Evolutionary conservation across 2,888 invertebrate genomes (phyloP), one percentile per base, ranked within the genome.

Genomic region (Spicauda simplicius): DNA sequence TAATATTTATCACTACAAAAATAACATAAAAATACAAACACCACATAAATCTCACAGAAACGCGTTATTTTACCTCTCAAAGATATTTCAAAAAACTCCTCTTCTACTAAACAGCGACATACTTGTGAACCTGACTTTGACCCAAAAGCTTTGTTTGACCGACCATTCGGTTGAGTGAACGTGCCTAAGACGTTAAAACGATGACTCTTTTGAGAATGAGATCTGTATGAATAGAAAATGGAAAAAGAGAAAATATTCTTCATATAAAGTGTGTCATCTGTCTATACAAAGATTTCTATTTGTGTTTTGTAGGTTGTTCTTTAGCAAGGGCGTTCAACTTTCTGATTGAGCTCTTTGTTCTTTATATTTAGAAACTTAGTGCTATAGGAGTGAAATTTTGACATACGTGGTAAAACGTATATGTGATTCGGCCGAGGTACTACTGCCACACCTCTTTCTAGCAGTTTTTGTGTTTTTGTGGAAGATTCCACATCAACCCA

Each of bases 101-200:
- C 41, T 41, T 55, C 16, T 33, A 59, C 59, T 50, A 30, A 48
- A 8, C 16, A 48, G 48, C 10, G 59, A 50, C 50, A 25, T 50
- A 50, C 59, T 59, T 59, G 12, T 11, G 1, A 20, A 20, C 50
- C n/a, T 16, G 59, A 59, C 59, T 50, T 50, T 59, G 59, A 59
- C 59, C 59, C 25, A 50, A 59, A 59, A 50, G 48, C 50, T 11
- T 16, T 30, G 16, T 41, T 59, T 33, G 11, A 30, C 19, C 14
- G 48, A 16, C 50, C 50, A 59, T 59, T 30, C 45, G 58, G 14
- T 41, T 58, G 18, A 45, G 45, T 48, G 54, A 50, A 59, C 59
- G 59, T 59, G 59, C 50, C 59, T 50, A 59, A 59, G 59, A 25
- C 7, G 50, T 48, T 59, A 50, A 58, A 59, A 14, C 50, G 14